Evolutionary conservation across 92 coral and sea anemone species (phyloP).

Genomic region (Zoanthus sansibaricus): DNA sequence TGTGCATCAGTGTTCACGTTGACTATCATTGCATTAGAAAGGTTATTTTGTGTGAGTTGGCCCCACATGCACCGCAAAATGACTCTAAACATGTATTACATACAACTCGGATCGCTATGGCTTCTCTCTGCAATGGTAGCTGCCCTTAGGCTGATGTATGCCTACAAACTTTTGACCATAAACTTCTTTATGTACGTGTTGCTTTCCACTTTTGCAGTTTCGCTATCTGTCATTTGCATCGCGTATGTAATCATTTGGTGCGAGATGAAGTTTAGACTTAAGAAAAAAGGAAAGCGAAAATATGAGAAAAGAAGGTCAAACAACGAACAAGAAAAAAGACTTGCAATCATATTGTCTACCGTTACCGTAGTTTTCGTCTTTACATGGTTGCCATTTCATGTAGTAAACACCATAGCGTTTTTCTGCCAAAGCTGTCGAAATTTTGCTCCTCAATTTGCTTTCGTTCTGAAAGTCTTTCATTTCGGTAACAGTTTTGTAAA

Average conservation of each 20-base stretch:
- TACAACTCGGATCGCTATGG: conserved; percentile 76
- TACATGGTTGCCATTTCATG: conserved; percentile 85
- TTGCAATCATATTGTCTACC: conserved; percentile 75
- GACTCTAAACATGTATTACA: conserved; percentile 56
- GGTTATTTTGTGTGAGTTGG: conserved; percentile 78
- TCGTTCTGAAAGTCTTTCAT: conserved; percentile 75
- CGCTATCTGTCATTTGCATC: conserved; percentile 74
- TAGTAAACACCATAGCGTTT: conserved; percentile 73
- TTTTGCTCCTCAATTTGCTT: conserved; percentile 70
- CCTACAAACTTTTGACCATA: conserved; percentile 60
- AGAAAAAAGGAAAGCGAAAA: conserved; percentile 60
- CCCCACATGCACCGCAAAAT: conserved; percentile 81
- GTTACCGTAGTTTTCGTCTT: conserved; percentile 77
- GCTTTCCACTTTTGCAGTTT: conserved; percentile 68
- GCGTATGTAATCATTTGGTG: conserved; percentile 79
- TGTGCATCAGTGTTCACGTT: conserved; percentile 87
- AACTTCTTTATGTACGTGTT: conserved; percentile 75
- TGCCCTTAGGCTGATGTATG: conserved; percentile 63
- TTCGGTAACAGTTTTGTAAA: conserved; percentile 82
- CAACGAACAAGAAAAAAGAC: conserved; percentile 81
- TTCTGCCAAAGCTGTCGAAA: conserved; percentile 72
- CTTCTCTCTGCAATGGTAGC: conserved; percentile 68
- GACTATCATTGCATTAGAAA: conserved; percentile 78
- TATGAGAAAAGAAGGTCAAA: conserved; percentile 64
- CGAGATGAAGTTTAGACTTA: conserved; percentile 83